Conservation (phyloP, 2,888 invertebrate genomes). For the Girardia tigrina region DNA sequence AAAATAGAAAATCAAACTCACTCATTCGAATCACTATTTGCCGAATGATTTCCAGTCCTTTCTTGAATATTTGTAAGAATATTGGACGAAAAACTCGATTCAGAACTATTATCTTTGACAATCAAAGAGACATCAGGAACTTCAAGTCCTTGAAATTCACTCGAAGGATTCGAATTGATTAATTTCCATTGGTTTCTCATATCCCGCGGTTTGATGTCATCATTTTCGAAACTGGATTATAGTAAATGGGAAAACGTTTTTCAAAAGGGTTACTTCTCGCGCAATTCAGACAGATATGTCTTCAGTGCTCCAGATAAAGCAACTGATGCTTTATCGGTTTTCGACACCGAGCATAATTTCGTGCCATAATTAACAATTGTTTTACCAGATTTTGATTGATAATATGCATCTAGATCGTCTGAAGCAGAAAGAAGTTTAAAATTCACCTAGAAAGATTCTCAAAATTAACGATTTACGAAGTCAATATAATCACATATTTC, state of each 20-base stretch:
- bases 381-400: background rate
- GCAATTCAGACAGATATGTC: background rate
- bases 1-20: no score
- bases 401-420: background rate
- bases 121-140: background rate
- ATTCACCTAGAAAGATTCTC: background rate
- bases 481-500: background rate
- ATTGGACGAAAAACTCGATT: no score
- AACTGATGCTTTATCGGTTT: background rate
- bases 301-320: background rate
- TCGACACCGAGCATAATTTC: background rate
- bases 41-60: no score
- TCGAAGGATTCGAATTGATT: background rate
- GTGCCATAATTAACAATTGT: background rate
- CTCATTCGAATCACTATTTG: no score
- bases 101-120: background rate
- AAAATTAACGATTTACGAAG: background rate
- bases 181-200: background rate
- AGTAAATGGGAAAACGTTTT: no score
- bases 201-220: background rate
- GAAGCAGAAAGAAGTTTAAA: background rate
- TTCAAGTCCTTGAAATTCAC: background rate
- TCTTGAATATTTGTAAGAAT: no score
- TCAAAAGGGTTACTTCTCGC: no score
- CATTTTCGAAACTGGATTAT: background rate